Evolutionary conservation across 2,888 invertebrate species (phyloP).

Genomic region (Drosophila heteroneura): DNA sequence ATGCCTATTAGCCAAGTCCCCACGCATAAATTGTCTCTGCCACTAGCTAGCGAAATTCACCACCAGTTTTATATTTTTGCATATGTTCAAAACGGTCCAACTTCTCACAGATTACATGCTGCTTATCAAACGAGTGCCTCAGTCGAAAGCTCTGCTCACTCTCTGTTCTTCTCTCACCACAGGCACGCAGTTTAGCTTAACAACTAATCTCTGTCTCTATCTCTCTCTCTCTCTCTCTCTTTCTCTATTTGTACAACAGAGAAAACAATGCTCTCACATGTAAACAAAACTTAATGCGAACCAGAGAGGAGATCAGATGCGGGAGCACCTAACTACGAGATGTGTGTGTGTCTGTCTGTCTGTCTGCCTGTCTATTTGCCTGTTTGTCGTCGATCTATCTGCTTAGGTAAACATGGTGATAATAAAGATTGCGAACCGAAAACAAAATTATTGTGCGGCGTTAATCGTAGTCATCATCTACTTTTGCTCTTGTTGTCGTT

Average conservation of each 20-base stretch:
- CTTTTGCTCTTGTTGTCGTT: conserved; percentile 27
- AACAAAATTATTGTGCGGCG: conserved; percentile 48
- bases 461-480: conserved; percentile 35
- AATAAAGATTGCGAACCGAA: conserved; percentile 69
- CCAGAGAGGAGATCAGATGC: conserved; percentile 22
- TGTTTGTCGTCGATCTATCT: conserved; percentile 65
- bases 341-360: conserved; percentile 21
- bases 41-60: not conserved
- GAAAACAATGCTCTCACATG: conserved; percentile 51
- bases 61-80: not conserved
- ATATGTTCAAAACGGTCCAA: not conserved
- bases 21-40: not conserved
- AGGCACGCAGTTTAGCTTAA: conserved; percentile 13
- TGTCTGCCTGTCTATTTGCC: conserved; percentile 20
- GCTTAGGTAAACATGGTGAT: conserved; percentile 70
- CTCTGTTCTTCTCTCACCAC: conserved; percentile 14
- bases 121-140: conserved; percentile 10
- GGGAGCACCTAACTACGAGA: not conserved
- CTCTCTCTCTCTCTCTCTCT: conserved; percentile 24
- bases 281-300: conserved; percentile 64
- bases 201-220: conserved; percentile 2
- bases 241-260: conserved; percentile 28
- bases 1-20: conserved; percentile 19
- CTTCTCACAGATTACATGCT: not conserved
- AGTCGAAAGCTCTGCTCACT: conserved; percentile 2